Base-by-base conservation (phyloP, 2,113 vertebrate species). In the Dendropsophus ebraccatus region DNA sequence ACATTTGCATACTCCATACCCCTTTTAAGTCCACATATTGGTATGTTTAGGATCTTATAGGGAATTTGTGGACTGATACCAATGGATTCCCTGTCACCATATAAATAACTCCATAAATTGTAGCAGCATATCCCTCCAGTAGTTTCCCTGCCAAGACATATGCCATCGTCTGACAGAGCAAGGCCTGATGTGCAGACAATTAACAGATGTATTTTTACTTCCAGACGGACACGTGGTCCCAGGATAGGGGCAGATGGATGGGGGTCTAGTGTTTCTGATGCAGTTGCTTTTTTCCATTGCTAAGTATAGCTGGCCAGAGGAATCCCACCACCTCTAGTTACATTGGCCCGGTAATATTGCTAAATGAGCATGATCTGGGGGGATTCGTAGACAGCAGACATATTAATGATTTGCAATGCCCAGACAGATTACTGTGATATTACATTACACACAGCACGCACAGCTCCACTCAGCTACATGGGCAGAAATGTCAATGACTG, bases 281-380 rank as follows among this genome's bases (percentile, higher is more conserved):
- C 73, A 83, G 89, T 74, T 86, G 83, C 81, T 88, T 0, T 90
- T 87, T 88, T 84, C 8, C 60, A 86, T 70, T 28, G 78, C 85
- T 85, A 2, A 72, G 47, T 52, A 4, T 86, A 89, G 30, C 76
- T 4, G 0, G 49, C 13, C 37, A 60, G 81, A 86, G 52, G 58
- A 69, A 62, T 81, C 28, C 76, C 83, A 70, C 76, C 83, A 70
- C 19, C 77, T 41, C 80, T 58, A 83, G 73, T 80, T 88, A 87
- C 75, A 4, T 45, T 88, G 60, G 60, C 45, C 62, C 72, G 76
- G 52, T 69, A 79, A 21, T 60, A 23, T 72, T 73, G 65, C 80
- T 23, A 70, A 85, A 35, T 23, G 74, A 45, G 56, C 0, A 0
- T 0, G 65, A 76, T 67, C n/a, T 30, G 0, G 0, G 0, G 28